Base-by-base conservation (phyloP, 2,888 invertebrate species). In the Dysmachus trigonus region DNA sequence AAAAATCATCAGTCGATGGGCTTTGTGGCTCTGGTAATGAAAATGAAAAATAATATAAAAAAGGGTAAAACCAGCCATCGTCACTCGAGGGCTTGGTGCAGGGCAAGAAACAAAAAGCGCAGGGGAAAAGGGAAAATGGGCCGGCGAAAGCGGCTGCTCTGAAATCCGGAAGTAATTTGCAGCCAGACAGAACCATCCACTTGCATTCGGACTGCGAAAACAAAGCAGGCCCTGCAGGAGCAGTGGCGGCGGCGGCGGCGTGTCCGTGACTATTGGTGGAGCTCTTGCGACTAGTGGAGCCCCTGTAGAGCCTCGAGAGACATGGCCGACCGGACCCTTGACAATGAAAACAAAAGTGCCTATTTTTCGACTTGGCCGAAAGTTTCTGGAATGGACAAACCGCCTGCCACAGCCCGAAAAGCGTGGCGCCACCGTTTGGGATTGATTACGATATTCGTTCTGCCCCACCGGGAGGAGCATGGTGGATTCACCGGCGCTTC, bases 161-260 rank as follows among this genome's bases (percentile, higher is more conserved):
- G 83, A 71, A 81, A 83, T 72, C 83, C 83, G 83, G 83, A 83
- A 83, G 72, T 83, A 83, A 83, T 83, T 83, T 71, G 83, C 72
- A 72, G 72, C 83, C 72, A 81, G 81, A 81, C 81, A 81, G 77
- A 77, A 53, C 47, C 81, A 53, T 81, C 81, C 81, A 81, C 81
- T 81, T 47, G 62, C 13, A 81, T 53, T 31, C 33, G 81, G 53
- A 81, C 35, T 31, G 72, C 47, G 47, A 18, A 72, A 83, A 83
- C 83, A 13, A 72, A 72, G 38, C 38, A 81, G 13, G 51, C 18
- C 4, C 30, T n/a, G 31, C 27, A 51, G 47, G 41, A 38, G 38
- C 22, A 15, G 13, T 13, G 15, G 0, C 2, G 38, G 13, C n/a
- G 15, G 38, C 6, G 1, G 15, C 4, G 38, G 33, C 38, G 73